Evolutionary conservation across 2,888 invertebrate genomes (phyloP).

Genomic region (Silvanus unidentatus): DNA sequence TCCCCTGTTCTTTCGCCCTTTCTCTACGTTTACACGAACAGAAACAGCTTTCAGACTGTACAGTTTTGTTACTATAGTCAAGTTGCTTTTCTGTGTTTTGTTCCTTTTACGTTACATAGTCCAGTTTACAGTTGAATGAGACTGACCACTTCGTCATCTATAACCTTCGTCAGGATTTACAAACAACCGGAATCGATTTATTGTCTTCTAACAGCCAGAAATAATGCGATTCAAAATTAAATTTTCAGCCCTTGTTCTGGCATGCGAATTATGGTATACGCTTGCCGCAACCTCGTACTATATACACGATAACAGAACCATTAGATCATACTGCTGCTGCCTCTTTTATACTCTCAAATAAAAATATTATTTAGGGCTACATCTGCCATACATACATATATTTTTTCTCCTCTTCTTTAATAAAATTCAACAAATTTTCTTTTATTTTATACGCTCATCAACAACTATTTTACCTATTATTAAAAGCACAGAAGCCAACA

Average conservation of each 20-base stretch:
- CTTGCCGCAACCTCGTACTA: constrained; percentile 8
- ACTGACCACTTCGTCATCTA: constrained; percentile 8
- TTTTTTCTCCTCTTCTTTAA: background rate
- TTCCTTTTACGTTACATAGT: background rate
- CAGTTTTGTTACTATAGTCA: constrained; percentile 1
- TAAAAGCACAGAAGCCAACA: no score
- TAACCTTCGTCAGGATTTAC: constrained; percentile 15
- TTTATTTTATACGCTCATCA: background rate
- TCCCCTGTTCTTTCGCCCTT: no score
- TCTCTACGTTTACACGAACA: constrained; percentile 2
- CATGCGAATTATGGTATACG: constrained; percentile 34
- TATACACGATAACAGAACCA: constrained; percentile 1
- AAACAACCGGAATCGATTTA: constrained; percentile 36
- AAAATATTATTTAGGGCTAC: no score
- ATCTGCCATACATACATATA: no score
- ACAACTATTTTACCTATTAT: no score
- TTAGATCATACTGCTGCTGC: background rate
- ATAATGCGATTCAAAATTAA: constrained; percentile 43
- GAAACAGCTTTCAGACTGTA: constrained; percentile 5
- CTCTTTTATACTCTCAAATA: background rate
- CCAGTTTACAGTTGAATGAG: constrained; percentile 5
- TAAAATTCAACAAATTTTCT: background rate
- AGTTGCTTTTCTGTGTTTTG: constrained; percentile 4
- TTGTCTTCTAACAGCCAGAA: constrained; percentile 40
- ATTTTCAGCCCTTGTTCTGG: constrained; percentile 37